Evolutionary conservation across 2,797 vertebrate species (phyloP).

Genomic region (Lemur catta): DNA sequence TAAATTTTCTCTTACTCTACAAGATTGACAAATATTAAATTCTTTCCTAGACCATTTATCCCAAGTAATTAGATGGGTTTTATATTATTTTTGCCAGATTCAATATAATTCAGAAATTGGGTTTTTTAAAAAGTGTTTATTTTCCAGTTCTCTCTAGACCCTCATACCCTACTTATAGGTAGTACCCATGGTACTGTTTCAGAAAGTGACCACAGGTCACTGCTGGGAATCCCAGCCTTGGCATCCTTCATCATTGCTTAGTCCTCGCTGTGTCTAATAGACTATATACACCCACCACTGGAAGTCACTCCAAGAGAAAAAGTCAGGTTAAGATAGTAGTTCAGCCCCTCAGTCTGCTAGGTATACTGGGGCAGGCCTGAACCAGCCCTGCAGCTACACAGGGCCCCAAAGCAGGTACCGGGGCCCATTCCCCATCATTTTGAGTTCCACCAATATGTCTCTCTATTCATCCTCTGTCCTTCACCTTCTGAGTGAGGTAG

Average conservation of each 20-base stretch:
- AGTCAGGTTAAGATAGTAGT: neutral
- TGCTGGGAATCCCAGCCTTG: neutral
- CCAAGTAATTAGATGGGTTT: neutral
- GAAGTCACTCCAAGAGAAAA: neutral
- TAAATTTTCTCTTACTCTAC: neutral
- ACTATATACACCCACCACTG: neutral
- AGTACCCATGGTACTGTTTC: neutral
- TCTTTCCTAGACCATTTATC: neutral
- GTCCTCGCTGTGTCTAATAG: neutral
- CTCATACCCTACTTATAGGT: neutral
- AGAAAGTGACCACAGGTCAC: neutral
- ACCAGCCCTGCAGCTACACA: neutral
- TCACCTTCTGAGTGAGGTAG: neutral
- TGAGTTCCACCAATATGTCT: neutral
- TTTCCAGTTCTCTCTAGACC: neutral
- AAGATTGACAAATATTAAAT: neutral
- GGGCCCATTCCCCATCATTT: neutral
- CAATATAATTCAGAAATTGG: neutral
- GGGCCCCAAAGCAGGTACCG: neutral
- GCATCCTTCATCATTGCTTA: neutral
- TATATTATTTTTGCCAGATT: neutral
- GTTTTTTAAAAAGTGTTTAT: neutral
- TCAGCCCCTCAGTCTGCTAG: neutral
- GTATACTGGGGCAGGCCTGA: neutral
- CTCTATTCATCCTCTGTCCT: neutral